Evolutionary conservation across 2,888 invertebrate genomes (phyloP).

Genomic region (Phasia obesa): DNA sequence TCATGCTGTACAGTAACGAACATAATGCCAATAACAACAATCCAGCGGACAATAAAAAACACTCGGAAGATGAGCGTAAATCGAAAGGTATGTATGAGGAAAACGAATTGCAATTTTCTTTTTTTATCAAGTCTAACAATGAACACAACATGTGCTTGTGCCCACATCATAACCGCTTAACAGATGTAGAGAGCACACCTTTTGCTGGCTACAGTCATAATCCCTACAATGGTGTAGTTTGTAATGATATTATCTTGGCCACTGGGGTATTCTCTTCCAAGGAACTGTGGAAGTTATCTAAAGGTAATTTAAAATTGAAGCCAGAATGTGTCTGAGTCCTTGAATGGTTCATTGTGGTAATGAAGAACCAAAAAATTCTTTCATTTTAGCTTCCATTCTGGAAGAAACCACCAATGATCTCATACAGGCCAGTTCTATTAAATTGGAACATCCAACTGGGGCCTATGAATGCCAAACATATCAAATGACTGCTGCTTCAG

Average conservation of each 20-base stretch:
- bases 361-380: constrained; percentile 69
- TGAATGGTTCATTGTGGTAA: constrained; percentile 63
- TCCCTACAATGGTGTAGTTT: constrained; percentile 98
- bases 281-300: constrained; percentile 99
- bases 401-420: constrained; percentile 91
- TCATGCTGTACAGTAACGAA: constrained; percentile 64
- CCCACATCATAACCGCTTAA: constrained; percentile 20
- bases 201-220: constrained; percentile 87
- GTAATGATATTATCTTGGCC: constrained; percentile 99
- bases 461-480: constrained; percentile 91
- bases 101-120: constrained; percentile 24
- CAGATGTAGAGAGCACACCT: constrained; percentile 68
- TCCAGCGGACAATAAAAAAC: constrained; percentile 72
- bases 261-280: constrained; percentile 99
- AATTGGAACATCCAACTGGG: constrained; percentile 88
- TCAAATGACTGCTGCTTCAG: constrained; percentile 84
- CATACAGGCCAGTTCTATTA: constrained; percentile 86
- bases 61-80: constrained; percentile 87
- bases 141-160: constrained; percentile 45
- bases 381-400: constrained; percentile 92
- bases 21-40: constrained; percentile 80
- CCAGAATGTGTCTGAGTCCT: constrained; percentile 35
- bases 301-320: constrained; percentile 85
- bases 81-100: constrained; percentile 85
- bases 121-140: constrained; percentile 60